Percentiles rank a stretch among this genome's conserved stretches.
These are phyloP conservation scores for Mylabris phalerata DNA, from an alignment of 1,140 invertebrate species.

Conservation along the genomic window DNA sequence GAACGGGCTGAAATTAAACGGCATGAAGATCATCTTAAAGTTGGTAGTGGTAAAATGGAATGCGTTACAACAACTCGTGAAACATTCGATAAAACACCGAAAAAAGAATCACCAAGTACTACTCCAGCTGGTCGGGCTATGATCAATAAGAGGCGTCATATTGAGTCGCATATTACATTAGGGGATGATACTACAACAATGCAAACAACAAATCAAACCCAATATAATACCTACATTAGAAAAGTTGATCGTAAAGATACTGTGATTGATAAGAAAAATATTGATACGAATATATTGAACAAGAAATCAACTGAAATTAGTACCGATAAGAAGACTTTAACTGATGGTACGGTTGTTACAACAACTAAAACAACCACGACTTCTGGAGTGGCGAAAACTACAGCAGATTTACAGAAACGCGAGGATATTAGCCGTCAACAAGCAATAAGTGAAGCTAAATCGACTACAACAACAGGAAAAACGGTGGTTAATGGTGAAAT, in stretches of 20 bases:
- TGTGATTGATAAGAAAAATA: slow-evolving; percentile 26
- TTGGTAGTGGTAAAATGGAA: slow-evolving; percentile 49
- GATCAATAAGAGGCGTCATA: slow-evolving; percentile 48
- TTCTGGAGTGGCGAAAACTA: slow-evolving; percentile 18
- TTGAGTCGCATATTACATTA: slow-evolving; percentile 57
- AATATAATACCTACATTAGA: slow-evolving; percentile 54
- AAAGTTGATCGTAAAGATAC: slow-evolving; percentile 37
- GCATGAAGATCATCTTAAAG: slow-evolving; percentile 48
- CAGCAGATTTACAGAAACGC: slow-evolving; percentile 17
- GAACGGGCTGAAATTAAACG: slow-evolving; percentile 50
- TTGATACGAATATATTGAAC: slow-evolving; percentile 1
- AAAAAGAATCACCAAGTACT: slow-evolving; percentile 33
- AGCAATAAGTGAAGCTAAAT: slow-evolving; percentile 9
- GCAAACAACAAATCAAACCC: slow-evolving; percentile 53
- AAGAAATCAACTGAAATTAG: slow-evolving; percentile 32
- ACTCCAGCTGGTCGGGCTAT: slow-evolving; percentile 16
- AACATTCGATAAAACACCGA: slow-evolving; percentile 44
- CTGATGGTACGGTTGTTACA: slow-evolving; percentile 49
- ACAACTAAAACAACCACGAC: slow-evolving; percentile 47
- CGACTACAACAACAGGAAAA: slow-evolving; percentile 14
- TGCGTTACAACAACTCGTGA: slow-evolving; percentile 45
- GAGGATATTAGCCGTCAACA: slow-evolving; percentile 14
- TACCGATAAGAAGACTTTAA: slow-evolving; percentile 43
- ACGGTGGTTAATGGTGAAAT: slow-evolving; percentile 15
- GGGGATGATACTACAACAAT: slow-evolving; percentile 49